These are phyloP conservation scores for Esox niger DNA, from an alignment of 2,113 vertebrate species.

Conservation along the genomic window DNA sequence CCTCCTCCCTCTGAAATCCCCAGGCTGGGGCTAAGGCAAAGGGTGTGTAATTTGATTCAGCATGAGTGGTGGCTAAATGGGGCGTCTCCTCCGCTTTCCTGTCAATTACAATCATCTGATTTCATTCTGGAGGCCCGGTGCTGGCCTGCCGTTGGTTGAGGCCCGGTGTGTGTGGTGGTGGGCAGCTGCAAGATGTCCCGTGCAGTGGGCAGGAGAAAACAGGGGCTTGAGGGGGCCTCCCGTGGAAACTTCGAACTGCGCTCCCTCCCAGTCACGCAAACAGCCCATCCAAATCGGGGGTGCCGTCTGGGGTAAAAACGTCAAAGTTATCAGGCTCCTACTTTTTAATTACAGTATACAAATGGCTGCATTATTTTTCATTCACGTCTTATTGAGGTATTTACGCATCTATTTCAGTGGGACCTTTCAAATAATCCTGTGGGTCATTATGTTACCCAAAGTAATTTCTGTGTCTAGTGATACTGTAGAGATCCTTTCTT, in stretches of 20 bases:
- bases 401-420: not conserved
- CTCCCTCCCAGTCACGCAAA: slow-evolving; percentile 38
- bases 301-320: not conserved
- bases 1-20: slow-evolving; percentile 60
- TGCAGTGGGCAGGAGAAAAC: slow-evolving; percentile 39
- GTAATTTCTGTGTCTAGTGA: slow-evolving; percentile 5
- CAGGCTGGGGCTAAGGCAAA: slow-evolving; percentile 64
- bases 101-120: slow-evolving; percentile 78
- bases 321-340: slow-evolving; percentile 13
- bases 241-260: slow-evolving; percentile 49
- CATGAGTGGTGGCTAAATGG: slow-evolving; percentile 72
- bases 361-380: not conserved
- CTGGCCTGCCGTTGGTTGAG: slow-evolving; percentile 48
- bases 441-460: not conserved
- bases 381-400: not conserved
- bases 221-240: slow-evolving; percentile 11
- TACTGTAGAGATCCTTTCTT: slow-evolving; percentile 33
- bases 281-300: slow-evolving; percentile 24
- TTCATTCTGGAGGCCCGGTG: slow-evolving; percentile 62
- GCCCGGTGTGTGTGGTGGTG: slow-evolving; percentile 48
- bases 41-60: slow-evolving; percentile 79
- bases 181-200: slow-evolving; percentile 61
- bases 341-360: not conserved
- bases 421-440: slow-evolving; percentile 3
- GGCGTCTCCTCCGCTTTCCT: slow-evolving; percentile 73